phyloP scores from a whole-genome alignment of 2,888 invertebrate species.

The Dynastes maya region DNA sequence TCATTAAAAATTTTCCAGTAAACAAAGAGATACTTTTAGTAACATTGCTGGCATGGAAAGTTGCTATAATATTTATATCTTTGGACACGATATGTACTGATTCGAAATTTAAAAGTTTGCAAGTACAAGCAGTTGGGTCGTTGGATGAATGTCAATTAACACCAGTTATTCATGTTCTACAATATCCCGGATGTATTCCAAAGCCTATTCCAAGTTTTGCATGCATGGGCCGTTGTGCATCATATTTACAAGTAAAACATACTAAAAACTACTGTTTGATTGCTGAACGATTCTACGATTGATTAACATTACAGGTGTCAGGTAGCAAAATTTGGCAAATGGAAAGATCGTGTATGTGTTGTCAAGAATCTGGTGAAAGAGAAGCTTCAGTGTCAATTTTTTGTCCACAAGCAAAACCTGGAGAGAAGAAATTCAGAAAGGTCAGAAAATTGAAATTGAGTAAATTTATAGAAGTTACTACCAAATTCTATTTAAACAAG shows the following conservation, averaged over 20 bases:
- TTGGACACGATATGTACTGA: constrained; percentile 67
- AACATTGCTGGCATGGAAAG: constrained; percentile 23
- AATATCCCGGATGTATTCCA: constrained; percentile 92
- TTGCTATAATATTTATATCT: constrained; percentile 54
- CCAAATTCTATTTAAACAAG: not conserved
- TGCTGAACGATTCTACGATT: too few species aligned
- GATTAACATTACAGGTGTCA: constrained; percentile 79
- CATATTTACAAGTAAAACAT: constrained; percentile 86
- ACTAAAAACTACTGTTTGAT: too few species aligned
- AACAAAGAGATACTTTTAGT: constrained; percentile 30
- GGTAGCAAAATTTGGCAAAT: constrained; percentile 97
- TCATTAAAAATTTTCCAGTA: not conserved
- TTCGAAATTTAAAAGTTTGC: constrained; percentile 61
- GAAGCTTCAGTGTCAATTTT: constrained; percentile 91
- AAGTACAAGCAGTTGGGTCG: constrained; percentile 66
- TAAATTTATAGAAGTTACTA: not conserved
- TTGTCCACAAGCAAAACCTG: constrained; percentile 91
- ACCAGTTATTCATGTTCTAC: constrained; percentile 92
- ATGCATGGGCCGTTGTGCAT: constrained; percentile 91
- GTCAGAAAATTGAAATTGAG: constrained; percentile 68
- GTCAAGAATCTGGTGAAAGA: constrained; percentile 83
- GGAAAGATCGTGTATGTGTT: constrained; percentile 96
- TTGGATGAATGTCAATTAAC: constrained; percentile 91
- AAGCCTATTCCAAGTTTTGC: constrained; percentile 96
- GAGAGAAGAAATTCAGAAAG: constrained; percentile 89